Conservation (phyloP, 2,113 vertebrate genomes). For the Rana temporaria region DNA sequence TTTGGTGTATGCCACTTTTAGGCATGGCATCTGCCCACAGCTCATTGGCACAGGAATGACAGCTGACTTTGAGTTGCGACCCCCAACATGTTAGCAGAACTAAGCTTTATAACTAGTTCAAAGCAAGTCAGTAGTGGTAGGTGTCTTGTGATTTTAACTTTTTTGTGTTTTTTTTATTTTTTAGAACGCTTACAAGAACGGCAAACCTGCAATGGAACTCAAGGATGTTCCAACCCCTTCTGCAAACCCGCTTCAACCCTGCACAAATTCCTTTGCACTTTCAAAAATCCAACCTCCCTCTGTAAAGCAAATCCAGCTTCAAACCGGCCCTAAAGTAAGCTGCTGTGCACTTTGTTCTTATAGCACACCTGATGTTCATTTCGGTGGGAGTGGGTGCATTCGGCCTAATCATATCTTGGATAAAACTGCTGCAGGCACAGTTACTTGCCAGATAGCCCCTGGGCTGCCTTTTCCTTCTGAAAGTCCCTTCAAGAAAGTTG, state of each 20-base stretch:
- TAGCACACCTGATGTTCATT: slow-evolving; percentile 69
- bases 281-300: slow-evolving; percentile 78
- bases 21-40: no score
- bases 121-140: no score
- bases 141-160: background rate
- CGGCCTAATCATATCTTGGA: slow-evolving; percentile 75
- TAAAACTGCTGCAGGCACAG: slow-evolving; percentile 72
- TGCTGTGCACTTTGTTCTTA: slow-evolving; percentile 84
- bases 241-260: slow-evolving; percentile 79
- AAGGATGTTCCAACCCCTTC: slow-evolving; percentile 89
- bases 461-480: slow-evolving; percentile 72
- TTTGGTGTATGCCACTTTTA: no score
- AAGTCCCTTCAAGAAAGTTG: slow-evolving; percentile 71
- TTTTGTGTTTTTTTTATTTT: slow-evolving; percentile 58
- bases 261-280: slow-evolving; percentile 78
- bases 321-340: slow-evolving; percentile 91
- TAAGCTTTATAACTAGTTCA: no score
- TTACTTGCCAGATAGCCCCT: slow-evolving; percentile 82
- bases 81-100: no score
- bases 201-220: slow-evolving; percentile 81
- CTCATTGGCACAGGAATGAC: no score
- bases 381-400: slow-evolving; percentile 71
- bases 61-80: no score
- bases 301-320: slow-evolving; percentile 77
- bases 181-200: slow-evolving; percentile 87